Base-by-base conservation (phyloP, 2,888 invertebrate genomes). In the Metopia argyrocephala region DNA sequence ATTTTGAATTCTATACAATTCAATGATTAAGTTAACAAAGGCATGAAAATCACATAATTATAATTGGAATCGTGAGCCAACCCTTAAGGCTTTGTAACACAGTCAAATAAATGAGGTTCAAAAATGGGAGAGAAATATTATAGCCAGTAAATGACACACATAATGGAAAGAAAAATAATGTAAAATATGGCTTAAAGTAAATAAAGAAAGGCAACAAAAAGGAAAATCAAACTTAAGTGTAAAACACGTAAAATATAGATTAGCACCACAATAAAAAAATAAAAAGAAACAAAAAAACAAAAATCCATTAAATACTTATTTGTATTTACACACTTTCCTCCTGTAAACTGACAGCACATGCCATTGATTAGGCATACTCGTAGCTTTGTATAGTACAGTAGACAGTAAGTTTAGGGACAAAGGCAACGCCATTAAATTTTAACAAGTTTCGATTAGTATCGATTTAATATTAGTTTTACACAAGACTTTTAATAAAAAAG, bases 41-140 rank as follows among this genome's bases (percentile, higher is more conserved):
- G 78, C 81, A 78, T 78, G 81, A 78, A 81, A 81, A 81, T 81
- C 81, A 81, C 81, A 81, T 78, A 81, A 81, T 81, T 81, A 78
- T 78, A 78, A 81, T 78, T 78, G 78, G 78, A 78, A 78, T 70
- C 81, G 81, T 81, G 78, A 75, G 81, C 78, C 78, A 81, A 66
- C 78, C 78, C 81, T 61, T 57, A 81, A 78, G 81, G 78, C 70
- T 65, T 70, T 81, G 62, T 69, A 57, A 54, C 56, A 76, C 71
- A 68, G 68, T 64, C 50, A 68, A 68, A 59, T 38, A 38, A 38
- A 38, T 15, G 38, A 38, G 38, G 38, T 15, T 9, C 28, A 50
- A 9, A 25, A 56, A 62, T 46, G 12, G 7, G 18, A 48, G 50
- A 9, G 18, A 50, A 50, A 21, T 57, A 73, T 48, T 68, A 78